Evolutionary conservation across 2,113 vertebrate species (phyloP), one percentile per base, ranked within the genome.

Genomic region (Petroica traversi): DNA sequence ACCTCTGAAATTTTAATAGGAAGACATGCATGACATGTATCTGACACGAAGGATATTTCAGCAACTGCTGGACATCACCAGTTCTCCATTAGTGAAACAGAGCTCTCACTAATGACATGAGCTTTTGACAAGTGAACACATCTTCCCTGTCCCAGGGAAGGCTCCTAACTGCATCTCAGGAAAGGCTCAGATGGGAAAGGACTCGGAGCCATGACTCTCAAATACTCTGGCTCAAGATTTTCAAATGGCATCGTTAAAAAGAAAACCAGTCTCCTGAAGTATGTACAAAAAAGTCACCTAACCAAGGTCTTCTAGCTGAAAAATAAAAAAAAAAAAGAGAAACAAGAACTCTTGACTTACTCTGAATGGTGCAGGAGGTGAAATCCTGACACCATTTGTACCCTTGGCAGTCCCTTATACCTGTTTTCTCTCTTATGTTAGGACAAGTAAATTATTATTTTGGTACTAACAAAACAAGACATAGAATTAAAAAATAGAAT

Each of bases 211-310:
- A 33, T 1, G 9, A 33, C 45, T 20, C 20, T 81, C 64, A 87
- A 9, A 41, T 34, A 19, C 11, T 33, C 45, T 25, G 57, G 40
- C 14, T 61, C n/a, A 64, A 40, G 58, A 10, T 0, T 0, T 28
- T 89, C 36, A 90, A 48, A 74, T 13, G 9, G 14, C 4, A 57
- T 8, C 48, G 19, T 55, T 57, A 33, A 66, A 62, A 85, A 57
- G 34, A 55, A 63, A 34, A 31, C 5, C 5, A 9, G 17, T 48
- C 23, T 67, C 93, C 31, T 55, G 20, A 87, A 88, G 12, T 4
- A 75, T 40, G 26, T 8, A 36, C 18, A 74, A 74, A 62, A 75
- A 40, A 8, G 5, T 62, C 38, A 71, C 4, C 7, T 57, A 40
- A 58, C 6, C 9, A 46, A 61, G 10, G 13, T 34, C 29, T 48